Evolutionary conservation across 2,888 invertebrate species (phyloP), one percentile per base, ranked within the genome.

Genomic region (Biston stratarius): DNA sequence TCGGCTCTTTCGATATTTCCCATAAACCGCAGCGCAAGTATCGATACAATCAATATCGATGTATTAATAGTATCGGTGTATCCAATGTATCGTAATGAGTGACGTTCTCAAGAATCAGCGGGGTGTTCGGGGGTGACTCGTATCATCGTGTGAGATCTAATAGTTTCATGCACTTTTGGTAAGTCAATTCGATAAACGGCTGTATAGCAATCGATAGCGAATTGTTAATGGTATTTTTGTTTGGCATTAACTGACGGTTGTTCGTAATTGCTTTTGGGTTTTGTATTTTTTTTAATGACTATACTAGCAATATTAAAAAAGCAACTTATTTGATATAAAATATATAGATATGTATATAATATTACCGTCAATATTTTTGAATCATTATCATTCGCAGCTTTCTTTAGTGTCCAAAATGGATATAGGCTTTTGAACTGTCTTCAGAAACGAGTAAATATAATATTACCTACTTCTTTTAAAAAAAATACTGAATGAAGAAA

Each of bases 121-220:
- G 92, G 90, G 82, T 78, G 75, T 73, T 83, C 77, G 83, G 86
- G 89, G 90, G 88, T 74, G 87, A 81, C 68, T 75, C 74, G 59
- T 92, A 93, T 93, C 93, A 86, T 76, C 87, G 87, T 93, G 93
- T 88, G 93, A 93, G 90, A 93, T 93, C 92, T 84, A 74, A 64
- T 69, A 76, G 81, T 82, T 85, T 87, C 83, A 83, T 81, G 48
- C 47, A 67, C 52, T 62, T 59, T 47, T 34, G 47, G 52, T 52
- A 81, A 85, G 81, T 83, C 83, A 83, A 84, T 85, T 76, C 78
- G 79, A 79, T 79, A 81, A 82, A 80, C 81, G 77, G 77, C 80
- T 70, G 67, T 66, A 57, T 64, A 73, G 69, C 73, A 72, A 74
- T 73, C 53, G 67, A 24, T 71, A 47, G 71, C 78, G 77, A 71